These are phyloP conservation scores for Nesoenas mayeri DNA, from an alignment of 2,113 vertebrate genomes.

Conservation along the genomic window DNA sequence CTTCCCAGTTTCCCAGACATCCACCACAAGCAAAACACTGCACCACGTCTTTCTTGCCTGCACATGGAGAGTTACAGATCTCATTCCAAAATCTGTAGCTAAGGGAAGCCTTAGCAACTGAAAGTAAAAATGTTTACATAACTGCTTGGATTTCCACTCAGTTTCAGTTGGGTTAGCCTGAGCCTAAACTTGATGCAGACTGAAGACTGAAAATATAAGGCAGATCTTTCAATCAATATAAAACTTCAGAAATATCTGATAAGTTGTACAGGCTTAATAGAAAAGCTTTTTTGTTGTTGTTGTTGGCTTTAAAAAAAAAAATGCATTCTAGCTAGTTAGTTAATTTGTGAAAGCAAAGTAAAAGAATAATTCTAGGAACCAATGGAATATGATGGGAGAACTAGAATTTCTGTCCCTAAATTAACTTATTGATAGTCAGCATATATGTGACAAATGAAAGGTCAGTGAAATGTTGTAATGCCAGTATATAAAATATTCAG, in stretches of 20 bases:
- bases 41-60: constrained; percentile 32
- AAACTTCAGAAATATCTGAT: not conserved
- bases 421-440: not conserved
- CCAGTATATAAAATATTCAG: not conserved
- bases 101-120: not conserved
- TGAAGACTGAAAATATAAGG: not conserved
- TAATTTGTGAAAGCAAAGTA: not conserved
- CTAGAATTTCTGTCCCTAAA: not conserved
- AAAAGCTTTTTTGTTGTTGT: too few relatives aligned
- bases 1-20: constrained; percentile 25
- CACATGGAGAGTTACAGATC: not conserved
- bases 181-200: not conserved
- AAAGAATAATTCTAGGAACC: not conserved
- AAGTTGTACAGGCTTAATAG: not conserved
- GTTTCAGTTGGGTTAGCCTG: not conserved
- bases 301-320: too few relatives aligned
- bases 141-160: not conserved
- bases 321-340: not conserved
- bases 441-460: not conserved
- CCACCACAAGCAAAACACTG: constrained; percentile 27
- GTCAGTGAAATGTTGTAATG: not conserved
- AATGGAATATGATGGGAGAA: not conserved
- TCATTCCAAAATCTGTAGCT: not conserved
- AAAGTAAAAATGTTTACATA: not conserved
- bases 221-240: not conserved